Conservation (phyloP, 2,888 invertebrate species). For the Poecilus cupreus region DNA sequence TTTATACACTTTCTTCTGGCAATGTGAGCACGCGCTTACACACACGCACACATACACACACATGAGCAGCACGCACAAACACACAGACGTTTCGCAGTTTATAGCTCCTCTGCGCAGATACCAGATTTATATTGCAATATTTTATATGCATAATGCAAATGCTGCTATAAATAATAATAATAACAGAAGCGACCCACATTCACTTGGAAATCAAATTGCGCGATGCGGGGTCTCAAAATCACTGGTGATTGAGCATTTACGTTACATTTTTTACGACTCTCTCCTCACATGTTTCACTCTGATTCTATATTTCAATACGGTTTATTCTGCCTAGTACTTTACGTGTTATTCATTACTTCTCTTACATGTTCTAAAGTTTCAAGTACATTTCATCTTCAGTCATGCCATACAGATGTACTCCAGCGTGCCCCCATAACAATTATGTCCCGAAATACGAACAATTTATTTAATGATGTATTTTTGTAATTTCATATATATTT, state of each 20-base stretch:
- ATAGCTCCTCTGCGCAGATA: constrained; percentile 42
- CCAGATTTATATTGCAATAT: constrained; percentile 48
- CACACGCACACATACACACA: neutral
- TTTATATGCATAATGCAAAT: constrained; percentile 54
- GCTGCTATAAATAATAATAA: constrained; percentile 51
- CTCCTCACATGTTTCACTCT: constrained; percentile 1
- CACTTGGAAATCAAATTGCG: constrained; percentile 43
- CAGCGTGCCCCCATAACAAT: no score
- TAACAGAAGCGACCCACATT: constrained; percentile 37
- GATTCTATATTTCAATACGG: constrained; percentile 5
- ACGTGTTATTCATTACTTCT: neutral
- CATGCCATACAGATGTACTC: no score
- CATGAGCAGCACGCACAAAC: neutral
- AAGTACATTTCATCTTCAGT: no score
- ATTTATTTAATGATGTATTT: no score
- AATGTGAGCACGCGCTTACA: constrained; percentile 29
- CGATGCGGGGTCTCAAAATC: constrained; percentile 7
- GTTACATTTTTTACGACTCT: constrained; percentile 34
- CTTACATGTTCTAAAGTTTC: neutral
- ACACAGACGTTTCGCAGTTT: constrained; percentile 7
- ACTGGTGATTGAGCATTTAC: constrained; percentile 39
- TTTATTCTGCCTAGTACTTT: neutral
- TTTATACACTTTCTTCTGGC: constrained; percentile 53
- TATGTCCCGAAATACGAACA: no score
- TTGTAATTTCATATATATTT: no score